Evolutionary conservation across 1,140 invertebrate genomes (phyloP).

Genomic region (Hylaeus volcanicus): DNA sequence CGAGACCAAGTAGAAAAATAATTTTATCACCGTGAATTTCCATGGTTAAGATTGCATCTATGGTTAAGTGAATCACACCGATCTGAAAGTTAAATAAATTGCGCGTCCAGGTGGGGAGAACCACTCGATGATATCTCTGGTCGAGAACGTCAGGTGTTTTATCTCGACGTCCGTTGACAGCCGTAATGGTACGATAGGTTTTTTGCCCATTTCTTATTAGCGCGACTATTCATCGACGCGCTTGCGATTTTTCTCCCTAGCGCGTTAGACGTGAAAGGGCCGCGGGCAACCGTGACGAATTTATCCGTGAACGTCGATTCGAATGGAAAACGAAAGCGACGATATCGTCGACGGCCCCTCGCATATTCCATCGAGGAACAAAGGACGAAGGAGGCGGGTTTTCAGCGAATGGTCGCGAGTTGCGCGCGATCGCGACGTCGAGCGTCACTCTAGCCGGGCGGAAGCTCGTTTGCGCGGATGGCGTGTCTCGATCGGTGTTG

Average conservation of each 20-base stretch:
- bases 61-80: background rate
- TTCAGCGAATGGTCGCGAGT: constrained; percentile 3
- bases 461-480: too few species aligned
- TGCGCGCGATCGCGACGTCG: background rate
- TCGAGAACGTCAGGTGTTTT: constrained; percentile 14
- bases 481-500: too few species aligned
- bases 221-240: constrained; percentile 23
- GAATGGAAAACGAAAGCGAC: constrained; percentile 56
- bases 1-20: background rate
- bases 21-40: background rate
- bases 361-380: background rate
- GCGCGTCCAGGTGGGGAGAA: background rate
- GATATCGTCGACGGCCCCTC: constrained; percentile 2
- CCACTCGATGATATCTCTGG: constrained; percentile 4
- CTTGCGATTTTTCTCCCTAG: constrained; percentile 58
- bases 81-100: constrained; percentile 16
- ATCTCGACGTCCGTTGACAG: constrained; percentile 14
- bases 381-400: background rate
- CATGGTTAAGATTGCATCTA: background rate
- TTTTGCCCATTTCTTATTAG: constrained; percentile 23
- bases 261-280: constrained; percentile 47
- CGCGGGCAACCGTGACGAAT: constrained; percentile 50
- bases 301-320: constrained; percentile 35
- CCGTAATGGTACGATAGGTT: constrained; percentile 26
- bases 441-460: too few species aligned